These are phyloP conservation scores for Sarcophaga peregrina DNA, from an alignment of 1,140 invertebrate genomes.

Conservation along the genomic window DNA sequence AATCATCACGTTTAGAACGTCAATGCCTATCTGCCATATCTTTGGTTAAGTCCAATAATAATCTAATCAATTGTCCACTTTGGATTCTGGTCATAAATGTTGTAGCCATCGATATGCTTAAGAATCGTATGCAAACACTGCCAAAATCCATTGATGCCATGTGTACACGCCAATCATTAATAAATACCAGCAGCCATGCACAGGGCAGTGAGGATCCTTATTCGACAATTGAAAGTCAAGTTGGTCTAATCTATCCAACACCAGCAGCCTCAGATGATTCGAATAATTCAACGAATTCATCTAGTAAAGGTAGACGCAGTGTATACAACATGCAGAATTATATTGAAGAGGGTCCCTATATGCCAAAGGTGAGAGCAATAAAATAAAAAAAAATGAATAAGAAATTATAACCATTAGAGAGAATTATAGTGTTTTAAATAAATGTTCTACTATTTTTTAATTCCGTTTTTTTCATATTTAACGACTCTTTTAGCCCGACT, in stretches of 20 bases:
- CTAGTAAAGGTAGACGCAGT: constrained; percentile 60
- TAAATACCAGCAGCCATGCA: background rate
- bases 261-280: constrained; percentile 63
- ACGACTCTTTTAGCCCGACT: constrained; percentile 55
- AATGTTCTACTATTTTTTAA: no score
- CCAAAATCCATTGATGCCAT: constrained; percentile 60
- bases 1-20: constrained; percentile 84
- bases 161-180: constrained; percentile 53
- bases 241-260: constrained; percentile 62
- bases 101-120: constrained; percentile 95
- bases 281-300: constrained; percentile 50
- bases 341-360: constrained; percentile 62
- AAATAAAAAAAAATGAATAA: background rate
- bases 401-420: background rate
- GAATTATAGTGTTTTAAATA: no score
- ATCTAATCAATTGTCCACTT: constrained; percentile 89
- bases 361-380: constrained; percentile 56
- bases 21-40: constrained; percentile 90
- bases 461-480: background rate
- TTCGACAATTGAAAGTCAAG: constrained; percentile 64
- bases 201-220: constrained; percentile 62
- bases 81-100: constrained; percentile 97
- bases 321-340: constrained; percentile 58
- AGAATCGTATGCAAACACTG: constrained; percentile 82
- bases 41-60: constrained; percentile 87